Base-by-base conservation (phyloP, 2,888 invertebrate species). In the Tiphia femorata region DNA sequence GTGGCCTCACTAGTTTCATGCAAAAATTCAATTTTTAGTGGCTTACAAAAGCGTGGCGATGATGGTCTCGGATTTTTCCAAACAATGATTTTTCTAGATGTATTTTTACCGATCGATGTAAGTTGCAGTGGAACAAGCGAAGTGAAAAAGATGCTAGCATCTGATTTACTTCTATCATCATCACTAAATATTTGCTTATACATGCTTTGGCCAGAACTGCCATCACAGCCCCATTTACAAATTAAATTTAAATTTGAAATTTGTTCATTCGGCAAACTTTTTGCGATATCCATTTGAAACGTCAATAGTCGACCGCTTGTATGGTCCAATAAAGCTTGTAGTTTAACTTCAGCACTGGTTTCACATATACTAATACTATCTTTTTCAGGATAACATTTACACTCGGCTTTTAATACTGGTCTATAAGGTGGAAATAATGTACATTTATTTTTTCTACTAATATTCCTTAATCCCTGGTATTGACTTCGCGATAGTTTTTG, bases 1-100 rank as follows among this genome's bases (percentile, higher is more conserved):
- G 50, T 56, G 20, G 48, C 47, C 10, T 35, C 17, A 20, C 42
- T 33, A 17, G 44, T 54, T 59, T 66, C 63, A 23, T 56, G 48
- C 14, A 49, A 19, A 43, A 49, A 67, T 43, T 59, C 29, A 17
- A 67, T 20, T 56, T 54, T 62, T 38, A 62, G 49, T 10, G 62
- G 63, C 38, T 53, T 50, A 20, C 61, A 66, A 37, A 44, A 62
- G 44, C 60, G 43, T 2, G 60, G 46, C 40, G 62, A 62, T 1
- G 60, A 60, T 17, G 65, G 51, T n/a, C n/a, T n/a, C n/a, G n/a
- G n/a, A n/a, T n/a, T n/a, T n/a, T n/a, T n/a, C n/a, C n/a, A n/a
- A n/a, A 29, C n/a, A 27, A 42, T 42, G 17, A 25, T 42, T 27
- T 14, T 6, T 10, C 2, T 17, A 2, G 17, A n/a, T 8, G 6